Conservation (phyloP, 2,888 invertebrate genomes). For the Drosophila macrospina region DNA sequence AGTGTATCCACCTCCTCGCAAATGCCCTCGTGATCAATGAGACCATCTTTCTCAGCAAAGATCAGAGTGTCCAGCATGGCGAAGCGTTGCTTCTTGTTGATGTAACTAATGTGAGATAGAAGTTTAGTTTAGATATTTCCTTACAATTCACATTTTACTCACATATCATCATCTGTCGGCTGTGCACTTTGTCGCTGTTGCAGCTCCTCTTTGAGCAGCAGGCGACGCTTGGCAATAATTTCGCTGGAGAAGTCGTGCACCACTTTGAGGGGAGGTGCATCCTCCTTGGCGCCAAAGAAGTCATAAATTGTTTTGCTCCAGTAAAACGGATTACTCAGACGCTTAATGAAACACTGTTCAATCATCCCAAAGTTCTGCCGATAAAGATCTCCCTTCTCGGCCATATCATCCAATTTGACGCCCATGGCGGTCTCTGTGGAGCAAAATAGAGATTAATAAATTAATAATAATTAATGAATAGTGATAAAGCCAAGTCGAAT, state of each 20-base stretch:
- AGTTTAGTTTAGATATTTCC: background rate
- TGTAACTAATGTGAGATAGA: slow-evolving; percentile 37
- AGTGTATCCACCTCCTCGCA: slow-evolving; percentile 90
- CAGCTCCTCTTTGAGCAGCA: background rate
- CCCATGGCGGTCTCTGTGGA: slow-evolving; percentile 21
- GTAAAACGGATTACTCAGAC: slow-evolving; percentile 3
- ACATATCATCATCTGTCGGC: slow-evolving; percentile 50
- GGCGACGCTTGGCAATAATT: slow-evolving; percentile 8
- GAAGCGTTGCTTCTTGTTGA: slow-evolving; percentile 70
- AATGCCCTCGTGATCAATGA: slow-evolving; percentile 86
- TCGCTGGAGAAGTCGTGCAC: slow-evolving; percentile 7
- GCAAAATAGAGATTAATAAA: too few species aligned
- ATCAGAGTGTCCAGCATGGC: slow-evolving; percentile 81
- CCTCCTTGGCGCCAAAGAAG: background rate
- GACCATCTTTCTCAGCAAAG: slow-evolving; percentile 71
- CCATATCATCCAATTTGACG: slow-evolving; percentile 16
- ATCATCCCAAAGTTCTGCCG: slow-evolving; percentile 9
- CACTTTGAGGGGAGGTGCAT: background rate
- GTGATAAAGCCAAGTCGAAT: background rate
- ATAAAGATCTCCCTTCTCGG: slow-evolving; percentile 18
- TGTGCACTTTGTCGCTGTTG: slow-evolving; percentile 1
- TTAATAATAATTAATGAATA: too few species aligned
- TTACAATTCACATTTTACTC: background rate
- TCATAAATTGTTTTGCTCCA: background rate
- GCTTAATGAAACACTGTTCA: slow-evolving; percentile 1